Evolutionary conservation across 2,797 vertebrate genomes (phyloP).

Genomic region (Microtus californicus): DNA sequence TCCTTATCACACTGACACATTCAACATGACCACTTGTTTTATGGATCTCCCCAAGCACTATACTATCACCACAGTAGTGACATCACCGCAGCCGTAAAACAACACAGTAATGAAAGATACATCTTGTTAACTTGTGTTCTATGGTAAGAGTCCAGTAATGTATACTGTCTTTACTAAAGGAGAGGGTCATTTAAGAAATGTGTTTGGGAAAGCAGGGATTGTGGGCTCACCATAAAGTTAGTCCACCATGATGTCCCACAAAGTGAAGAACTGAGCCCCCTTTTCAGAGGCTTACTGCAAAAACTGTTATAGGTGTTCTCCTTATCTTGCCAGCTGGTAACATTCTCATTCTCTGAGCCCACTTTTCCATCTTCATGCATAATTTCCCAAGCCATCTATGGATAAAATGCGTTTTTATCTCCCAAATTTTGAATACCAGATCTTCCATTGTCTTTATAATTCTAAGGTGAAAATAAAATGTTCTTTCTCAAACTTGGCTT

Average conservation of each 20-base stretch:
- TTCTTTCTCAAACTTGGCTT: background rate
- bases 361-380: background rate
- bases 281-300: background rate
- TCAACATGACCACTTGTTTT: background rate
- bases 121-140: background rate
- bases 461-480: background rate
- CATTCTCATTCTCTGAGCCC: background rate
- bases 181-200: background rate
- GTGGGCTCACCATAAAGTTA: background rate
- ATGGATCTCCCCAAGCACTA: background rate
- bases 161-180: background rate
- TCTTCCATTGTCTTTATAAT: constrained; percentile 30
- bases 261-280: background rate
- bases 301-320: background rate
- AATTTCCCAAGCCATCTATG: background rate
- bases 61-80: background rate
- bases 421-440: background rate
- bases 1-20: background rate
- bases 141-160: background rate
- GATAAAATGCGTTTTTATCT: background rate
- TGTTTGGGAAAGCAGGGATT: background rate
- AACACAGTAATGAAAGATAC: background rate
- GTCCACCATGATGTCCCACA: background rate
- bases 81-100: background rate
- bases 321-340: background rate